Conservation (phyloP, 2,797 vertebrate genomes). For the Onychomys leucogaster region DNA sequence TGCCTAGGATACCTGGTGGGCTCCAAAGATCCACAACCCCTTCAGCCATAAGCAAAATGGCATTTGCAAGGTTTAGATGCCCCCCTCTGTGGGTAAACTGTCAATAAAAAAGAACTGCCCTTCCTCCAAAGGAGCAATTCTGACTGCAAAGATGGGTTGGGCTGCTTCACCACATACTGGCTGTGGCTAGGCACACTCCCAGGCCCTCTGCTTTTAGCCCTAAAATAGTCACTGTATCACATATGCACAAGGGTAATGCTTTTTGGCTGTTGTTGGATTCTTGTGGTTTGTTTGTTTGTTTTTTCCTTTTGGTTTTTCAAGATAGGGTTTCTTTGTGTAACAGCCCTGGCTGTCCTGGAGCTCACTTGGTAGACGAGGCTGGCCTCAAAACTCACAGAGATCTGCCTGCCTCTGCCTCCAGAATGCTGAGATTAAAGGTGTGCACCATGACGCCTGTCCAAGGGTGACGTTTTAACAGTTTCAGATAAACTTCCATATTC, state of each 20-base stretch:
- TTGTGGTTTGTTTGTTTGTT: neutral
- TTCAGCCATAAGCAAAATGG: neutral
- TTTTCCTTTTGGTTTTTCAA: neutral
- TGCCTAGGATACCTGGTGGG: neutral
- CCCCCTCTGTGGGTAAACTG: neutral
- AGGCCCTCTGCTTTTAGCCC: neutral
- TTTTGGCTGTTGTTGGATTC: neutral
- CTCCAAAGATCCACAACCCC: neutral
- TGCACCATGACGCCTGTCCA: neutral
- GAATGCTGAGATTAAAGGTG: neutral
- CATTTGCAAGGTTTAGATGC: neutral
- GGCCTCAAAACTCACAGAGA: neutral
- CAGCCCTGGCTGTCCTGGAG: neutral
- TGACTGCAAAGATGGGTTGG: neutral
- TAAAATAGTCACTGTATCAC: neutral
- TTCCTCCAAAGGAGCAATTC: neutral
- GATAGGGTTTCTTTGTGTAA: neutral
- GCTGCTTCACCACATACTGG: neutral
- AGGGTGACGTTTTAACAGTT: neutral
- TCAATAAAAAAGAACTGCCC: neutral
- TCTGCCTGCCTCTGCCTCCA: neutral
- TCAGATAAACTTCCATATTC: neutral
- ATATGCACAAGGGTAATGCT: neutral
- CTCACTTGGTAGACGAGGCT: neutral
- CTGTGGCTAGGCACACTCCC: neutral